These are phyloP conservation scores for Selenia dentaria DNA, from an alignment of 2,888 invertebrate species.

Conservation along the genomic window DNA sequence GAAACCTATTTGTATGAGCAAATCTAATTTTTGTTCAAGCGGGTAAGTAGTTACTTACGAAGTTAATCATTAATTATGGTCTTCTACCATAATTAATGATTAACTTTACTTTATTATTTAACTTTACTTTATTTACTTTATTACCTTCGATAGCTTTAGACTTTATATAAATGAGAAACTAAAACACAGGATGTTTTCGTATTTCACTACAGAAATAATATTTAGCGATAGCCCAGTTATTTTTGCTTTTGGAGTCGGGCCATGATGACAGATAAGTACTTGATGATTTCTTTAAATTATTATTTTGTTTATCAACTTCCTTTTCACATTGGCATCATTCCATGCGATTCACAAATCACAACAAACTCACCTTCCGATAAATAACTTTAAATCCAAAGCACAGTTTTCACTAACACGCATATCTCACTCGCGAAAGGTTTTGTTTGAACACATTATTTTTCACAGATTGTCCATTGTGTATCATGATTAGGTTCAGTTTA, in stretches of 20 bases:
- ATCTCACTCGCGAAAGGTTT: slow-evolving; percentile 29
- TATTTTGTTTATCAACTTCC: slow-evolving; percentile 43
- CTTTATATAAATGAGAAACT: not conserved
- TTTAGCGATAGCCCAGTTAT: no score
- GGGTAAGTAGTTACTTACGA: no score
- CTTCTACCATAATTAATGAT: no score
- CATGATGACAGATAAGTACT: no score
- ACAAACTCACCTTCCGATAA: slow-evolving; percentile 53
- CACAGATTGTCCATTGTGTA: slow-evolving; percentile 40
- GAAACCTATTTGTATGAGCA: no score
- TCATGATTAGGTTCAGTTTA: slow-evolving; percentile 43
- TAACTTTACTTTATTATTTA: no score
- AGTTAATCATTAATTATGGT: no score
- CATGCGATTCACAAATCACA: slow-evolving; percentile 40
- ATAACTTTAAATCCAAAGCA: slow-evolving; percentile 32
- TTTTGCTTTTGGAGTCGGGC: not conserved
- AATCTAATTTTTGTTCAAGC: no score
- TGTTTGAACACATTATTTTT: slow-evolving; percentile 35
- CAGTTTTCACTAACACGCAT: slow-evolving; percentile 31
- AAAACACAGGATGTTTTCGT: not conserved
- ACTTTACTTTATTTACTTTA: no score
- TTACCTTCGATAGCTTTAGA: no score
- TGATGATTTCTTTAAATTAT: no score
- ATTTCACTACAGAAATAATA: not conserved
- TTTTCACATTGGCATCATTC: slow-evolving; percentile 39